Evolutionary conservation across 2,113 vertebrate genomes (phyloP).

Genomic region (Acrocephalus kingi): DNA sequence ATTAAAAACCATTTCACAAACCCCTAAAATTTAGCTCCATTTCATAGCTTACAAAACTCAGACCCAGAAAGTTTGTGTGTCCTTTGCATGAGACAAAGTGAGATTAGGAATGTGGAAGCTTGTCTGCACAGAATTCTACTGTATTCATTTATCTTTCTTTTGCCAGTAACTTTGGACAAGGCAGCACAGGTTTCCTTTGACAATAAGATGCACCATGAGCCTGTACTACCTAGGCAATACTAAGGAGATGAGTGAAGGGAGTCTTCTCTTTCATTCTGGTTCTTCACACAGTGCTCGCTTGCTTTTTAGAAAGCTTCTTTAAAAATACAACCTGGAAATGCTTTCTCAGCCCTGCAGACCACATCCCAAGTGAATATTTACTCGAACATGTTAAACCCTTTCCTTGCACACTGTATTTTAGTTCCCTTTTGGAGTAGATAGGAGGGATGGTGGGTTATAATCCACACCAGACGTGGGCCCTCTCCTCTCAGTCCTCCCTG

Average conservation of each 20-base stretch:
- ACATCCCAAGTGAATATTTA: background rate
- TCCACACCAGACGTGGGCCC: background rate
- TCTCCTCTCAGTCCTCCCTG: background rate
- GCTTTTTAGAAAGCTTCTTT: background rate
- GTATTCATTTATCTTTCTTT: background rate
- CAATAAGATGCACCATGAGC: background rate
- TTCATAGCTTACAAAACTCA: background rate
- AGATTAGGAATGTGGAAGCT: background rate
- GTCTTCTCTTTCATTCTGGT: background rate
- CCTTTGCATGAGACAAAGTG: background rate
- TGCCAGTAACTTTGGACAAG: background rate
- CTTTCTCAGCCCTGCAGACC: background rate
- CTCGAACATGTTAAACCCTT: background rate
- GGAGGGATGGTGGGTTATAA: background rate
- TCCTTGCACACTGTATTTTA: background rate
- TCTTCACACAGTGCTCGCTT: background rate
- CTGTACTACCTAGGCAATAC: background rate
- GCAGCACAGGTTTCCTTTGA: background rate
- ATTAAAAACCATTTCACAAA: constrained; percentile 43
- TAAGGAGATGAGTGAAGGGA: background rate
- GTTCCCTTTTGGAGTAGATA: background rate
- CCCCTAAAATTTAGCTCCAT: background rate
- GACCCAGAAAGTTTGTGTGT: background rate
- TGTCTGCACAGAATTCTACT: background rate
- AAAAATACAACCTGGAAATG: background rate